Conservation (phyloP, 2,113 vertebrate species). For the Apodemus speciosus region DNA sequence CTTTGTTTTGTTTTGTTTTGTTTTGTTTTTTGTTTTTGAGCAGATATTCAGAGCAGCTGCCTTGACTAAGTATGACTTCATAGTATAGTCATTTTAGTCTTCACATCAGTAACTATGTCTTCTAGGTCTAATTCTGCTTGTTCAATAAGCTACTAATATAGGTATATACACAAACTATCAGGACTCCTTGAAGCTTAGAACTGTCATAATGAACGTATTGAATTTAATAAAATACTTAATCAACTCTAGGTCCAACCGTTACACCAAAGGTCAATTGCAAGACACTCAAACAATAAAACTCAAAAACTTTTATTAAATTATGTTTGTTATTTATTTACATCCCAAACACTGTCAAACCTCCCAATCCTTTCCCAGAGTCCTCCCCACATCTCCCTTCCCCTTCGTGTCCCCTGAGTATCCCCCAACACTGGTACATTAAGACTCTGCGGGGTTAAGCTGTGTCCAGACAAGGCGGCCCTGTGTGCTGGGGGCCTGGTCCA, state of each 20-base stretch:
- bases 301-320: too few relatives aligned
- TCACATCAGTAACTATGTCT: not conserved
- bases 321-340: too few relatives aligned
- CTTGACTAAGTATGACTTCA: not conserved
- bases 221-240: not conserved
- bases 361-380: too few relatives aligned
- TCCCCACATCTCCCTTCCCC: too few relatives aligned
- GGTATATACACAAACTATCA: not conserved
- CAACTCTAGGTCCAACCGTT: not conserved
- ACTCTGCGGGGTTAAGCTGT: too few relatives aligned
- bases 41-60: not conserved
- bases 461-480: too few relatives aligned
- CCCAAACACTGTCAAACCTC: too few relatives aligned
- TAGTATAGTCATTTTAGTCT: not conserved
- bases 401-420: too few relatives aligned
- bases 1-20: too few relatives aligned
- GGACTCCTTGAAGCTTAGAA: not conserved
- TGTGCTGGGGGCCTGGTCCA: too few relatives aligned
- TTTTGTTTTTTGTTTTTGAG: not conserved
- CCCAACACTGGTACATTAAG: too few relatives aligned
- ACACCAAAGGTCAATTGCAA: conserved; percentile 2
- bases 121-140: not conserved
- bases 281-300: conserved; percentile 34
- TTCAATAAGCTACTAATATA: not conserved
- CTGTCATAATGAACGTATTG: not conserved